phyloP scores from a whole-genome alignment of 2,888 invertebrate species.

The Himalopsyche tibetana region DNA sequence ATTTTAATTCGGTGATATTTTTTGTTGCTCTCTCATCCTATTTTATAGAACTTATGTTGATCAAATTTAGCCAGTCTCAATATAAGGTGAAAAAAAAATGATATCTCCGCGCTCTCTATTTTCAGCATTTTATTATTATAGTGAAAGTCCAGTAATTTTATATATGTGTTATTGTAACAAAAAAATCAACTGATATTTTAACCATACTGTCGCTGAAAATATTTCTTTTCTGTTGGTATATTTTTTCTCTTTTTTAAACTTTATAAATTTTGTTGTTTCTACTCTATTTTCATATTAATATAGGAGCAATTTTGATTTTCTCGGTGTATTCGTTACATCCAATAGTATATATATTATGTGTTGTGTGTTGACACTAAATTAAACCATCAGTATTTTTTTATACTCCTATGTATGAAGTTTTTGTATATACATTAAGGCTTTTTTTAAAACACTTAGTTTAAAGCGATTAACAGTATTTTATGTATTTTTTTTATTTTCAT shows the following conservation, averaged over 20 bases:
- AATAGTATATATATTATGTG: constrained; percentile 10
- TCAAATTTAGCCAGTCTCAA: no score
- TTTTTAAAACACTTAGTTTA: constrained; percentile 58
- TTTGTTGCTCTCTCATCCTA: no score
- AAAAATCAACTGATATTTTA: no score
- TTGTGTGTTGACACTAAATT: constrained; percentile 45
- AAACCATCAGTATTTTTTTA: constrained; percentile 62
- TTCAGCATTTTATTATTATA: not conserved
- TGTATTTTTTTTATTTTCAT: constrained; percentile 57
- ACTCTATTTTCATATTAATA: not conserved
- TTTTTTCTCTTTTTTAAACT: no score
- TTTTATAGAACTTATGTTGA: no score
- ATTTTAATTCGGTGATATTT: no score
- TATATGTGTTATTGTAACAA: no score
- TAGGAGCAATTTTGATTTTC: constrained; percentile 22
- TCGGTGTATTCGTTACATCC: not conserved
- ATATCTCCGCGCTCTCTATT: not conserved
- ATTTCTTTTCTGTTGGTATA: no score
- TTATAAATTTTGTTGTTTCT: not conserved
- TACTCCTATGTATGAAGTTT: constrained; percentile 58
- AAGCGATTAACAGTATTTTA: constrained; percentile 60
- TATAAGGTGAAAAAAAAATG: not conserved
- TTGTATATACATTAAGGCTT: constrained; percentile 55
- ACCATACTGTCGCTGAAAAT: no score
- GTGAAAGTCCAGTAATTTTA: no score